Conservation (phyloP, 2,888 invertebrate species). For the Cerastis rubricosa region DNA sequence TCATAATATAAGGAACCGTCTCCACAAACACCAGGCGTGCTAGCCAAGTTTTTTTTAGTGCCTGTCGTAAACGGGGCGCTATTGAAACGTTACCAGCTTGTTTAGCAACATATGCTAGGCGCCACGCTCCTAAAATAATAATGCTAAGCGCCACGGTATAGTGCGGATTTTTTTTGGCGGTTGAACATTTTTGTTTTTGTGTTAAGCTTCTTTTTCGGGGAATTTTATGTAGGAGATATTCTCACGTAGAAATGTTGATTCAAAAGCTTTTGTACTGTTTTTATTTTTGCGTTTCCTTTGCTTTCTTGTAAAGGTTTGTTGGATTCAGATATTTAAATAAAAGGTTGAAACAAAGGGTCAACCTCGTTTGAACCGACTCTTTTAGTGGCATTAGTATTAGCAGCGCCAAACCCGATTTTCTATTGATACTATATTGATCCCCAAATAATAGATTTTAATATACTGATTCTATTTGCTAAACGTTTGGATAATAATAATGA, state of each 20-base stretch:
- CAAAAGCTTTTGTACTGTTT: neutral
- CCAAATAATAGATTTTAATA: conserved; percentile 7
- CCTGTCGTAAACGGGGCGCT: conserved; percentile 76
- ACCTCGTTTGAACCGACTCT: neutral
- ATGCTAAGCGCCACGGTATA: conserved; percentile 73
- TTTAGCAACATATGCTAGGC: conserved; percentile 86
- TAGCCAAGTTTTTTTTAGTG: conserved; percentile 67
- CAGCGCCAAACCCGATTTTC: neutral
- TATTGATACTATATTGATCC: neutral
- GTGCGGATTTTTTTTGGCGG: conserved; percentile 48
- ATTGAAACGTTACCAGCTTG: conserved; percentile 77
- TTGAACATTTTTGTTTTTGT: conserved; percentile 40
- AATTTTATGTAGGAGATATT: neutral
- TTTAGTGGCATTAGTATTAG: neutral
- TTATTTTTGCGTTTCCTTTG: conserved; percentile 1
- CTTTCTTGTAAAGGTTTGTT: neutral
- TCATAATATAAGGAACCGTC: conserved; percentile 60
- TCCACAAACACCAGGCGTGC: conserved; percentile 45
- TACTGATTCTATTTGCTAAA: conserved; percentile 9
- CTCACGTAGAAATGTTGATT: neutral
- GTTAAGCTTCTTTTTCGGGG: conserved; percentile 1
- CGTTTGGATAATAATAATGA: conserved; percentile 15
- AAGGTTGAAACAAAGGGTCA: neutral
- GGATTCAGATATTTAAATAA: neutral
- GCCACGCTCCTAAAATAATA: conserved; percentile 84